Conservation (phyloP, 1,140 invertebrate species). For the Venturia canescens region DNA sequence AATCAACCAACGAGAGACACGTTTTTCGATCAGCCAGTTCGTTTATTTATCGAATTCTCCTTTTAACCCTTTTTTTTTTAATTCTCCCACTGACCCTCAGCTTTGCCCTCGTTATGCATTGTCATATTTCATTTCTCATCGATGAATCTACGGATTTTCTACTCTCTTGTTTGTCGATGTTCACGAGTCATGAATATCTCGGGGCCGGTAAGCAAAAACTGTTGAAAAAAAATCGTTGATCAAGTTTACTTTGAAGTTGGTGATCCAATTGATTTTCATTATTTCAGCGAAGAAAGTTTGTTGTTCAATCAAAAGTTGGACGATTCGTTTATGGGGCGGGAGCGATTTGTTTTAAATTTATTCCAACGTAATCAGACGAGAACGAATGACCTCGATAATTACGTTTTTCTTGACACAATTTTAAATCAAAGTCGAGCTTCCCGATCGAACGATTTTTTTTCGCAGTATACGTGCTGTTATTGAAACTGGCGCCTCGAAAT, state of each 20-base stretch:
- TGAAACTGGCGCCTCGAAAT: conserved; percentile 15
- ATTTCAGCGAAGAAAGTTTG: too few relatives aligned
- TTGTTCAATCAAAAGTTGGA: too few relatives aligned
- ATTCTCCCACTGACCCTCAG: neutral
- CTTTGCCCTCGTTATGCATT: neutral
- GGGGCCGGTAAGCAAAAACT: neutral
- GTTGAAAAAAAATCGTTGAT: neutral
- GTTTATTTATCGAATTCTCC: neutral
- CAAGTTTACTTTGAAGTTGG: too few relatives aligned
- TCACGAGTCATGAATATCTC: neutral
- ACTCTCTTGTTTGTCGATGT: conserved; percentile 4
- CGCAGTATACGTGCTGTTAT: neutral
- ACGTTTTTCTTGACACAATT: too few relatives aligned
- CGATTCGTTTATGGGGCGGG: too few relatives aligned
- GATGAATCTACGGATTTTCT: neutral
- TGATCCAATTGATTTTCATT: too few relatives aligned
- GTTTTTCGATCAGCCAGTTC: conserved; percentile 49
- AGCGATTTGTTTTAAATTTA: too few relatives aligned
- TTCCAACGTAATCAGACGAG: too few relatives aligned
- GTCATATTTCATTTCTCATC: neutral
- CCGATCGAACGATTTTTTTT: neutral
- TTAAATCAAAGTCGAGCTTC: too few relatives aligned
- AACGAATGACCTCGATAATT: too few relatives aligned
- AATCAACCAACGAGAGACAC: conserved; percentile 68
- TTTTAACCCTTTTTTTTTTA: neutral